Evolutionary conservation across 2,888 invertebrate genomes (phyloP), one percentile per base, ranked within the genome.

Genomic region (Meiosimyza platycephala): DNA sequence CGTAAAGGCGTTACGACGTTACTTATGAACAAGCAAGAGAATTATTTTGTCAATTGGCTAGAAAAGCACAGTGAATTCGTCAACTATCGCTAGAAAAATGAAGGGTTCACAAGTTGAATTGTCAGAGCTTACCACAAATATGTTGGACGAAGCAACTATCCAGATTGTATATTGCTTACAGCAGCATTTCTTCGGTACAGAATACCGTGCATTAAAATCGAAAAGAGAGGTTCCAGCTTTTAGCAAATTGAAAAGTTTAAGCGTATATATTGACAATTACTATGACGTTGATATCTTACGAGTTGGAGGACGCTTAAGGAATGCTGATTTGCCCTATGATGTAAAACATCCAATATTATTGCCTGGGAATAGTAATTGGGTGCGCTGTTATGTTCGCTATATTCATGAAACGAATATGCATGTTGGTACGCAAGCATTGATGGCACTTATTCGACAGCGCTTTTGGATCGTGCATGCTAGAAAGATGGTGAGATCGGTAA

Each of bases 251-350:
- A 63, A 48, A n/a, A 22, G 59, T n/a, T 59, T 72, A n/a, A 72
- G 69, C 55, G 6, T 66, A 18, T 74, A 72, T 13, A 62, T 72
- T 16, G 70, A 74, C 22, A 48, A n/a, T 13, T 51, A 57, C 18
- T 5, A 67, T 67, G 51, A 28, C 5, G 66, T 74, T 22, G 66
- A 66, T 7, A 47, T 74, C 11, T 57, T 74, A 18, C 65, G 69
- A 52, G 72, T 74, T 12, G 72, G 70, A 16, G 72, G 72, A 5
- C 22, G 72, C 33, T 51, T 74, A 47, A 22, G 59, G 6, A 71
- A 74, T 51, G 54, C 72, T 12, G 16, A 51, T 15, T 48, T 74
- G 52, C 71, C 60, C 12, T 73, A 73, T 62, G 73, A 71, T 40
- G 54, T 18, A 13, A 54, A 54, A 18, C 54, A 54, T 54, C 54